Base-by-base conservation (phyloP, 2,113 vertebrate species). In the Semnornis frantzii region DNA sequence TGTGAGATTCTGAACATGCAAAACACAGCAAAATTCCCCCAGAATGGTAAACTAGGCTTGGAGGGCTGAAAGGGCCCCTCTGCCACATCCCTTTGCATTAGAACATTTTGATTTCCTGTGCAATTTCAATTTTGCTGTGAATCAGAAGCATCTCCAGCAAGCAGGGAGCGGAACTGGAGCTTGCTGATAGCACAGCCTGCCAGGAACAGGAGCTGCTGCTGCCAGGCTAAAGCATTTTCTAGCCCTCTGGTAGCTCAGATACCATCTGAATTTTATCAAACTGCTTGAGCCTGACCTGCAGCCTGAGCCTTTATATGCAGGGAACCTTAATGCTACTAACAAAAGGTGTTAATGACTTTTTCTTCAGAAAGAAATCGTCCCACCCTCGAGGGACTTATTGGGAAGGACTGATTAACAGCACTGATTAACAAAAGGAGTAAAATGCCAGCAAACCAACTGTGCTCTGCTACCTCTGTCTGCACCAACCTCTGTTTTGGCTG, bases 111-210 rank as follows among this genome's bases (percentile, higher is more conserved):
- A 95, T 97, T 97, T 97, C 82, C 94, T 96, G 82, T 96, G 94
- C 94, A 96, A 97, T 97, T 97, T 97, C 96, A 96, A 97, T 97
- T 92, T 96, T 1, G 39, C 96, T 96, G 86, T 94, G 91, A 97
- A 97, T 96, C 89, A 96, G 96, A 96, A 96, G 78, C 90, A 96
- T 96, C 95, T 95, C 92, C 82, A 83, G 81, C 91, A 95, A 97
- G 96, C 84, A 97, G 95, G 97, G 97, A 87, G 70, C 27, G 46
- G 94, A 95, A 94, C 89, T 93, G 75, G 64, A 69, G 82, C 94
- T 94, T 96, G 95, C 94, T 97, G 95, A 94, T 96, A 92, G 64
- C 94, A 80, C 84, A 81, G 87, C 88, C 75, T 95, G 76, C 80
- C 91, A 94, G 92, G 57, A 95, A 91, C 75, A 90, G 89, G 69